phyloP scores from a whole-genome alignment of 1,140 invertebrate species.

The Drosophila ficusphila region DNA sequence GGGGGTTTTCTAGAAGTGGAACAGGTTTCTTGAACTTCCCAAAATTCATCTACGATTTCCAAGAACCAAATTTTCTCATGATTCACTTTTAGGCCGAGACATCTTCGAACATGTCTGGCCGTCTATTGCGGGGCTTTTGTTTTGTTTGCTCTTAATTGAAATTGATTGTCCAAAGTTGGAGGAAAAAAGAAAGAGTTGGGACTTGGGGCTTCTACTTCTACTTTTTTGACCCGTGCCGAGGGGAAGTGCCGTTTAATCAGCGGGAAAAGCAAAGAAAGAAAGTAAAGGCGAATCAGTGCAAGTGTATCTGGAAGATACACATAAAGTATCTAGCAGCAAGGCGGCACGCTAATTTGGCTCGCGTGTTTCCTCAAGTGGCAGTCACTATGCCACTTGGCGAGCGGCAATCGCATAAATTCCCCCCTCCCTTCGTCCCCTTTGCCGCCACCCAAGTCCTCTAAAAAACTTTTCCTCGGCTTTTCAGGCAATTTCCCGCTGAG shows the following conservation, averaged over 20 bases:
- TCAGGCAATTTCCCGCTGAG: conserved; percentile 79
- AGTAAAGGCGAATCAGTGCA: conserved; percentile 53
- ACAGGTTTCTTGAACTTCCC: conserved; percentile 52
- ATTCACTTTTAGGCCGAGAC: conserved; percentile 41
- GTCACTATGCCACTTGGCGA: conserved; percentile 76
- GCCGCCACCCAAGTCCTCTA: conserved; percentile 4
- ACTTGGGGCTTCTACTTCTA: conserved; percentile 29
- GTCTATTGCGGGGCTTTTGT: conserved; percentile 1
- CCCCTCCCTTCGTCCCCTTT: background rate
- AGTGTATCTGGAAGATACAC: conserved; percentile 66
- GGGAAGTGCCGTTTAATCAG: conserved; percentile 77
- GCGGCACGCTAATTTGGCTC: conserved; percentile 80
- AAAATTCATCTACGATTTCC: conserved; percentile 71
- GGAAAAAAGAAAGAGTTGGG: conserved; percentile 17
- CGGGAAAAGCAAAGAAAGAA: conserved; percentile 25
- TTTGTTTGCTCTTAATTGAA: conserved; percentile 58
- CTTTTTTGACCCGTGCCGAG: conserved; percentile 48
- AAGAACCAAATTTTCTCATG: conserved; percentile 76
- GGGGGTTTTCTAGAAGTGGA: conserved; percentile 48
- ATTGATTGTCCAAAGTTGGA: conserved; percentile 58
- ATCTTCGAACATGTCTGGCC: conserved; percentile 3
- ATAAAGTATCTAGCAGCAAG: conserved; percentile 58
- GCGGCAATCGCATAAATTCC: conserved; percentile 76
- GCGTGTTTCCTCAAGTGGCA: conserved; percentile 82
- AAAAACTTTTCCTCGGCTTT: conserved; percentile 41